Percentiles rank a stretch among this genome's conserved stretches.
These are phyloP conservation scores for Octopus sinensis DNA, from an alignment of 1,140 invertebrate species.

Conservation along the genomic window DNA sequence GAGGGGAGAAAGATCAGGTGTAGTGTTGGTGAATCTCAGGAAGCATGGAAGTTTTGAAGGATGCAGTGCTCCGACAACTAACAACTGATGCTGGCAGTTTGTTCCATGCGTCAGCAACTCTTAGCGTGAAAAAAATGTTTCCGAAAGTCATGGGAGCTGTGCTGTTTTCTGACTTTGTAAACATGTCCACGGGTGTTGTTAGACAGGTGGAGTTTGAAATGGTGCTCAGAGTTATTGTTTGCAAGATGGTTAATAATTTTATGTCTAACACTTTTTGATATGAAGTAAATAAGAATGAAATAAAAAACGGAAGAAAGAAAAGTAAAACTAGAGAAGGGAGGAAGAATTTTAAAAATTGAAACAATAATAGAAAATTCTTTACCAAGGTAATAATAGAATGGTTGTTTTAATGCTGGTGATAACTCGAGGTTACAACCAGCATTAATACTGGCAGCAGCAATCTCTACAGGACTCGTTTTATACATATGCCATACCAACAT, in stretches of 20 bases:
- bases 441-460: conserved; percentile 45
- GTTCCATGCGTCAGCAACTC: too few species aligned
- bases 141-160: too few species aligned
- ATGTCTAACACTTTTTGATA: neutral
- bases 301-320: neutral
- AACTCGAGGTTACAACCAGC: conserved; percentile 53
- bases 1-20: too few species aligned
- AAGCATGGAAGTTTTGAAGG: too few species aligned
- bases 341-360: neutral
- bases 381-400: conserved; percentile 36
- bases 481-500: conserved; percentile 46
- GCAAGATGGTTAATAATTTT: neutral
- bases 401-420: conserved; percentile 26
- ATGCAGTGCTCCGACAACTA: too few species aligned
- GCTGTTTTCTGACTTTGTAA: too few species aligned
- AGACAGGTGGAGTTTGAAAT: too few species aligned
- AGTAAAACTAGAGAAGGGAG: neutral
- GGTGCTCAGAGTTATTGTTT: too few species aligned
- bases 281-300: neutral
- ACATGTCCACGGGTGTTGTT: too few species aligned
- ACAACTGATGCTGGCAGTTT: too few species aligned
- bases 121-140: too few species aligned
- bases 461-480: conserved; percentile 35
- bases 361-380: conserved; percentile 11
- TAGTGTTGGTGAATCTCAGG: too few species aligned